Conservation (phyloP, 2,888 invertebrate species). For the Drosophila rellima region DNA sequence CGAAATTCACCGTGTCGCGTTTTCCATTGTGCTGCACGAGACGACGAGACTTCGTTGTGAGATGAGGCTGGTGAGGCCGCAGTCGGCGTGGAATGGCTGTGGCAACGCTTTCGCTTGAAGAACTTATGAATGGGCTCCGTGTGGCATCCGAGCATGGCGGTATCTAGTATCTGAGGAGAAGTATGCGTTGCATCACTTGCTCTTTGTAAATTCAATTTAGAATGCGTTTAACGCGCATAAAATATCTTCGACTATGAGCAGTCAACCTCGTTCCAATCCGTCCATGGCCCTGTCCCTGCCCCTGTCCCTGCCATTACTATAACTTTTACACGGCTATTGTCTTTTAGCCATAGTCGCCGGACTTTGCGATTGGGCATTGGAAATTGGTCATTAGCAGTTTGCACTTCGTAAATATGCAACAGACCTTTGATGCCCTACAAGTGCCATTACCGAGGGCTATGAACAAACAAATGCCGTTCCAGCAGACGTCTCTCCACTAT, state of each 20-base stretch:
- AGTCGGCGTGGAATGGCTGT: conserved; percentile 11
- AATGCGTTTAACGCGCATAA: conserved; percentile 68
- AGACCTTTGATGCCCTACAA: conserved; percentile 70
- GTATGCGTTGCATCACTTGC: conserved; percentile 43
- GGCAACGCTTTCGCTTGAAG: conserved; percentile 25
- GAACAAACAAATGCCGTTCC: conserved; percentile 33
- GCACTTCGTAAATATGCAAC: conserved; percentile 25
- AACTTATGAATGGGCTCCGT: conserved; percentile 69
- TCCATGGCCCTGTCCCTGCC: not conserved
- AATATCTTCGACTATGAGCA: conserved; percentile 44
- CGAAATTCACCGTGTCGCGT: conserved; percentile 27
- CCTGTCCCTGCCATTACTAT: conserved; percentile 21
- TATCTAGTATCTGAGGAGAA: conserved; percentile 11
- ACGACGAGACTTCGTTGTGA: conserved; percentile 13
- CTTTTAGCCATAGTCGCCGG: conserved; percentile 21
- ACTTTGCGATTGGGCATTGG: conserved; percentile 36
- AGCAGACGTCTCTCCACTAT: conserved; percentile 8
- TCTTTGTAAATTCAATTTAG: conserved; percentile 72
- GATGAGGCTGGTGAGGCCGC: conserved; percentile 12
- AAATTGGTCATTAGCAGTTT: conserved; percentile 30
- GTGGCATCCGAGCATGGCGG: conserved; percentile 12
- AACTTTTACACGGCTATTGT: conserved; percentile 17
- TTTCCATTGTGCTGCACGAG: conserved; percentile 17
- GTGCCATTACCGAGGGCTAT: conserved; percentile 59
- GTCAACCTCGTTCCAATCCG: conserved; percentile 21